These are phyloP conservation scores for Leptinotarsa defecta DNA, from an alignment of 1,140 invertebrate genomes.

Conservation along the genomic window DNA sequence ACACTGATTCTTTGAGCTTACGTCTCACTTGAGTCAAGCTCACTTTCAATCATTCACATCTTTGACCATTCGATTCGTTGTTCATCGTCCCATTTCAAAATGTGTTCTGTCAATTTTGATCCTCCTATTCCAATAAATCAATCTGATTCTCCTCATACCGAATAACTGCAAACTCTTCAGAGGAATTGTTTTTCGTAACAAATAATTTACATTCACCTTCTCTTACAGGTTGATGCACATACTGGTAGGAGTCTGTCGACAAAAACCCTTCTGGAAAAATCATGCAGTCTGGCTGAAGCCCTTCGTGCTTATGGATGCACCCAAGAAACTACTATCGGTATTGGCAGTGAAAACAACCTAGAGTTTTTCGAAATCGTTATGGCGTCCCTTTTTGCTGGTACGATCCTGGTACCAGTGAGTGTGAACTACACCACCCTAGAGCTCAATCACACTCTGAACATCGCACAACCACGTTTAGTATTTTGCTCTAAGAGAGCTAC, in stretches of 20 bases:
- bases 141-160: too few species aligned
- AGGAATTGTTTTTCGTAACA: too few species aligned
- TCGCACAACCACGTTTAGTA: conserved; percentile 60
- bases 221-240: conserved; percentile 38
- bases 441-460: conserved; percentile 58
- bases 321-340: conserved; percentile 53
- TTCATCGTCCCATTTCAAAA: too few species aligned
- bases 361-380: conserved; percentile 60
- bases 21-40: too few species aligned
- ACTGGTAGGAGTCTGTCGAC: conserved; percentile 29
- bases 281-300: conserved; percentile 37
- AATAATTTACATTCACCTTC: not conserved
- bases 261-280: conserved; percentile 30
- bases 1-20: too few species aligned
- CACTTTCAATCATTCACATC: too few species aligned
- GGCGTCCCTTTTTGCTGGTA: conserved; percentile 60
- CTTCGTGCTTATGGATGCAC: conserved; percentile 32
- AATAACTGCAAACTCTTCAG: too few species aligned
- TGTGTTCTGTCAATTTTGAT: too few species aligned
- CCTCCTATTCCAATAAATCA: too few species aligned
- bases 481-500: conserved; percentile 51
- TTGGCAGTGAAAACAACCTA: conserved; percentile 64
- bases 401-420: conserved; percentile 63
- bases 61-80: too few species aligned
- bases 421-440: conserved; percentile 62